Base-by-base conservation (phyloP, 2,113 vertebrate species). In the Thunnus maccoyii region DNA sequence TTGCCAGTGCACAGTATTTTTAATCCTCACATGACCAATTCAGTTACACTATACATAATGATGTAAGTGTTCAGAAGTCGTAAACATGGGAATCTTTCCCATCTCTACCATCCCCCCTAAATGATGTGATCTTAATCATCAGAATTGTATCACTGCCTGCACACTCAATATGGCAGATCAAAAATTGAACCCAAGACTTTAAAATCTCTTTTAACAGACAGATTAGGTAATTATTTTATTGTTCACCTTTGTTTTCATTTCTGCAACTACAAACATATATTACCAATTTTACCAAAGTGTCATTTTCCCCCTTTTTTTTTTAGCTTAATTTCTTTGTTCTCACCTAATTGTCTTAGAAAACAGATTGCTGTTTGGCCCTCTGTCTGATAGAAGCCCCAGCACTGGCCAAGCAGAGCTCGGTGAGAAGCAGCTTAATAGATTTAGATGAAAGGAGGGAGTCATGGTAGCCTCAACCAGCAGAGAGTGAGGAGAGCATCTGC, bases 401-500 rank as follows among this genome's bases (percentile, higher is more conserved):
- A 76, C 72, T 11, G 30, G 82, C 86, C 88, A 77, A 84, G 82
- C 62, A 80, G 74, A 70, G 78, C 93, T 85, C 89, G 76, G 89
- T 61, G 78, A 91, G 92, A 78, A 73, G 85, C 91, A 76, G 94
- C 92, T 94, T 95, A 95, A 94, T 93, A 95, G 94, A 94, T 93
- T 92, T 89, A 94, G 93, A 90, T 92, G 91, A 95, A 94, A 94
- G 94, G 88, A 90, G 86, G 87, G 78, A 88, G 79, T 81, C 78
- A 41, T 78, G 72, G 90, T 92, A 80, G 80, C 84, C 81, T 88
- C 83, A 64, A 92, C 90, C 92, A 89, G 90, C 86, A 83, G 88
- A 91, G 90, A 94, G 90, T 70, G 67, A 90, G 87, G 86, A 88
- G 83, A 94, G 92, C 94, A 95, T 95, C 95, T 96, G 95, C 94